These are phyloP conservation scores for Onychostoma macrolepis DNA, from an alignment of 2,113 vertebrate genomes.

Conservation along the genomic window DNA sequence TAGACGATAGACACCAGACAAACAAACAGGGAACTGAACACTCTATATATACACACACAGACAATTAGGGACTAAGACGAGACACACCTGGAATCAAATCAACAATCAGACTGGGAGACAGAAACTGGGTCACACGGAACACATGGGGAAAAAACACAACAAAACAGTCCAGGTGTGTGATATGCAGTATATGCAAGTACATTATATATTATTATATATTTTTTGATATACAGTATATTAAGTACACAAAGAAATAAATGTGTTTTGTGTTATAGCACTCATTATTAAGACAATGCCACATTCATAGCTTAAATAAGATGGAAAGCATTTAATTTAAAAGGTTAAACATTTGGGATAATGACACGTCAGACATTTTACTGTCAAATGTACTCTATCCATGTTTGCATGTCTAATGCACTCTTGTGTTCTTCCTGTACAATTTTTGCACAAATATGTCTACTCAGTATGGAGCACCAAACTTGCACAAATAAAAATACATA, in stretches of 20 bases:
- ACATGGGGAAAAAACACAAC: too few species aligned
- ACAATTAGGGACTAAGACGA: too few species aligned
- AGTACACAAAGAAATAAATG: not conserved
- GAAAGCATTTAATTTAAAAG: not conserved
- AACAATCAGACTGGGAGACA: too few species aligned
- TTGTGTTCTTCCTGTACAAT: not conserved
- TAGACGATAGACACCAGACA: too few species aligned
- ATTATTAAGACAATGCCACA: not conserved
- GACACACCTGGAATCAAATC: too few species aligned
- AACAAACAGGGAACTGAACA: too few species aligned
- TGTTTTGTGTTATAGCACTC: not conserved
- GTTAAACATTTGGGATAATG: not conserved
- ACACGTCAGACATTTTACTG: not conserved
- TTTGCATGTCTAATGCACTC: constrained; percentile 6
- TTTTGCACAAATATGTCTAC: not conserved
- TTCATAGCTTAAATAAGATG: not conserved
- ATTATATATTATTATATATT: too few species aligned
- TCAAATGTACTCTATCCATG: not conserved
- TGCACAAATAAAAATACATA: not conserved
- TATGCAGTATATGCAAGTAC: too few species aligned
- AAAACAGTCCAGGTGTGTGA: too few species aligned
- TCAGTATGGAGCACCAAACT: not conserved
- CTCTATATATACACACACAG: too few species aligned
- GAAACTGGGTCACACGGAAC: too few species aligned
- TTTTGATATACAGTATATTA: too few species aligned